A percentile compares a stretch with the other conserved stretches of the same genome.
These are phyloP conservation scores for Galeopsomyia nigrocyanea DNA, from an alignment of 2,888 invertebrate genomes.

Conservation along the genomic window DNA sequence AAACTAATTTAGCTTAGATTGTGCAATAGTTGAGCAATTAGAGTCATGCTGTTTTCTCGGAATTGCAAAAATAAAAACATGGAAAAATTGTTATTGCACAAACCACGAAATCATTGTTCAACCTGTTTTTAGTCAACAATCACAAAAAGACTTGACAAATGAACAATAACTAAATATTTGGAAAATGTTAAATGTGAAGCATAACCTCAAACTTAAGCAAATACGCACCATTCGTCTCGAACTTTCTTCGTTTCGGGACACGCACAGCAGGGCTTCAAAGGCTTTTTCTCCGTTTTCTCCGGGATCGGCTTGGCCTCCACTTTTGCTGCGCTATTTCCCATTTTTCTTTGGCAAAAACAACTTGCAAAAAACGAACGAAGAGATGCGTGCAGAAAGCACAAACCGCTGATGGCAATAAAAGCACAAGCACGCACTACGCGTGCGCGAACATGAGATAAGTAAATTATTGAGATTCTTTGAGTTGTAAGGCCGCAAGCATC, in stretches of 20 bases:
- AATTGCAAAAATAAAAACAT: neutral
- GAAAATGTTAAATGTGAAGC: slow-evolving; percentile 39
- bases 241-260: slow-evolving; percentile 95
- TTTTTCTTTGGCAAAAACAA: slow-evolving; percentile 53
- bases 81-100: neutral
- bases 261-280: slow-evolving; percentile 95
- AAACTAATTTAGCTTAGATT: slow-evolving; percentile 7
- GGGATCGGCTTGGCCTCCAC: slow-evolving; percentile 68
- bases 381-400: neutral
- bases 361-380: neutral
- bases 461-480: too few species aligned
- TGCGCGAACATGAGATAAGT: too few species aligned
- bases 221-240: slow-evolving; percentile 88
- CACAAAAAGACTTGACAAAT: neutral
- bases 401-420: neutral
- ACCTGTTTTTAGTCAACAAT: neutral
- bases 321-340: slow-evolving; percentile 73
- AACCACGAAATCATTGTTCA: neutral
- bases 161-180: neutral
- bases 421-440: slow-evolving; percentile 10
- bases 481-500: too few species aligned
- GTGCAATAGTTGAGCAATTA: slow-evolving; percentile 27
- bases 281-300: slow-evolving; percentile 75
- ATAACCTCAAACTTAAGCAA: slow-evolving; percentile 38
- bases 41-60: neutral